Conservation (phyloP, 2,113 vertebrate species). For the Cnemophilus loriae region DNA sequence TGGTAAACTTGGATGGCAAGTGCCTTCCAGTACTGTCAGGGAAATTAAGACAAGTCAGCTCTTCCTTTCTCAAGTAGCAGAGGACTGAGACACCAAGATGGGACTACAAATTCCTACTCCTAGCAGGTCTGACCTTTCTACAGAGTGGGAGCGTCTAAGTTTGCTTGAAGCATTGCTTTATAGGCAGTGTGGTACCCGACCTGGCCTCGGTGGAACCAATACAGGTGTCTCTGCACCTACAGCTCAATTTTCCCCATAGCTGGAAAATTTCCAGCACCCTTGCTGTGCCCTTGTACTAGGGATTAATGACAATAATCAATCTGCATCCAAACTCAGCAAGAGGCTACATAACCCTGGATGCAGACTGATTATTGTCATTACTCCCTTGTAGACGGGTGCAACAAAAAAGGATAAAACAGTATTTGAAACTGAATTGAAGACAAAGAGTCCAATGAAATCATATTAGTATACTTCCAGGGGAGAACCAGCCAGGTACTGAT, state of each 20-base stretch:
- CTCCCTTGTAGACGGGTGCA: neutral
- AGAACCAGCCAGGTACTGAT: neutral
- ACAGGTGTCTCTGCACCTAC: neutral
- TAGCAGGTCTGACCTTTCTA: neutral
- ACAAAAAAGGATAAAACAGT: neutral
- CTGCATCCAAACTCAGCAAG: neutral
- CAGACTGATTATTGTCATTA: neutral
- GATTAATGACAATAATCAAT: neutral
- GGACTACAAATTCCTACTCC: neutral
- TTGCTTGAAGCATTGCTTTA: neutral
- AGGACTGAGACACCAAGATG: neutral
- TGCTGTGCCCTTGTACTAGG: neutral
- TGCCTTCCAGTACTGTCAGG: neutral
- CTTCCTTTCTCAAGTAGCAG: neutral
- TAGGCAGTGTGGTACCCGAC: neutral
- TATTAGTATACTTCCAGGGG: neutral
- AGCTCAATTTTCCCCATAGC: rapidly evolving
- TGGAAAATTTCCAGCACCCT: neutral
- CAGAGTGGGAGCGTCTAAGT: neutral
- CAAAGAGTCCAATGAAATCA: neutral
- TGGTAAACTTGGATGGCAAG: neutral
- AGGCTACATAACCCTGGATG: neutral
- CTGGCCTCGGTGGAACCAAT: neutral
- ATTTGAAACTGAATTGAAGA: neutral
- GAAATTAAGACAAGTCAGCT: neutral